Percentiles rank a stretch among this genome's conserved stretches.
phyloP scores from a whole-genome alignment of 2,113 vertebrate species.

The Trachemys scripta region DNA sequence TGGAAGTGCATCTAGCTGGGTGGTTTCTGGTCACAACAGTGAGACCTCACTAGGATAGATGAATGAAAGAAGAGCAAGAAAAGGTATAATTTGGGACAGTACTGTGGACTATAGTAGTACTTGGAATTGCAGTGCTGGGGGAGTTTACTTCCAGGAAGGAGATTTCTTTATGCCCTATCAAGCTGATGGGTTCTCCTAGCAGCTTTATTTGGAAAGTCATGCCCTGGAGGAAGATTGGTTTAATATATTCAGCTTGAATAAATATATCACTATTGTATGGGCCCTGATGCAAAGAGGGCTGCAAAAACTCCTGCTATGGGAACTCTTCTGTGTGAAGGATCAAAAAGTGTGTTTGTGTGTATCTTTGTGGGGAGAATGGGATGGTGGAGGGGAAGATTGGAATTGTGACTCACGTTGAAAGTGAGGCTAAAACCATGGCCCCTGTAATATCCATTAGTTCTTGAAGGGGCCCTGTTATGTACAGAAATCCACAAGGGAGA shows the following conservation, averaged over 20 bases:
- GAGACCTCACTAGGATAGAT: not conserved
- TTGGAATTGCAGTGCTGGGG: accelerated
- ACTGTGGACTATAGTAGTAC: accelerated
- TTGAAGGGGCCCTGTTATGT: not conserved
- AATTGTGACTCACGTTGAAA: not conserved
- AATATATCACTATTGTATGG: accelerated
- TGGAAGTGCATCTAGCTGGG: accelerated
- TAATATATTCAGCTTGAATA: not conserved
- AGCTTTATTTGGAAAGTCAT: accelerated
- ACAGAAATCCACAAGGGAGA: not conserved
- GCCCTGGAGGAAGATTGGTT: not conserved
- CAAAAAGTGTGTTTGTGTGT: not conserved
- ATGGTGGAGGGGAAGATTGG: not conserved
- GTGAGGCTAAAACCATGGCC: not conserved
- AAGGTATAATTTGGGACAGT: not conserved
- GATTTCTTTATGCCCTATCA: not conserved
- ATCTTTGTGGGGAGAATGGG: not conserved
- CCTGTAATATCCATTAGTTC: not conserved
- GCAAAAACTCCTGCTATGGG: not conserved
- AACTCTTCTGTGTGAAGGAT: not conserved
- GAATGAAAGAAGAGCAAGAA: not conserved
- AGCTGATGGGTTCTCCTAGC: not conserved
- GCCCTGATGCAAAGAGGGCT: accelerated
- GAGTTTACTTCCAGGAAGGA: not conserved
- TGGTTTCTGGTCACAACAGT: not conserved